phyloP scores from a whole-genome alignment of 2,888 invertebrate genomes.

The Himalopsyche kuldschensis region DNA sequence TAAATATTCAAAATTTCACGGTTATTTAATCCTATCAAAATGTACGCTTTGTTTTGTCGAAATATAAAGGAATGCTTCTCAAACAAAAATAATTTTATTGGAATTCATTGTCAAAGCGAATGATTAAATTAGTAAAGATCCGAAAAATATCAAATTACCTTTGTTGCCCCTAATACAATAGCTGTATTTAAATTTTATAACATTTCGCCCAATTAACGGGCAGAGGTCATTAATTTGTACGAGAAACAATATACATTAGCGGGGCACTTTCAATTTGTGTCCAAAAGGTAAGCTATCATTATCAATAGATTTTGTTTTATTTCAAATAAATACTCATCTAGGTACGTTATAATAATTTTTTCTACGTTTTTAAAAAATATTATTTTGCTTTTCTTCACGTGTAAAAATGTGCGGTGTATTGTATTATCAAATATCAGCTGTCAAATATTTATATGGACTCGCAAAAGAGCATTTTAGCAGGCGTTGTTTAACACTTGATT shows the following conservation, averaged over 20 bases:
- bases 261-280: not conserved
- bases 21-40: not conserved
- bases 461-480: too few relatives aligned
- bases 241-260: not conserved
- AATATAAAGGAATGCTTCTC: not conserved
- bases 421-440: too few relatives aligned
- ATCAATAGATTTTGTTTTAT: not conserved
- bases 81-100: not conserved
- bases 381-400: too few relatives aligned
- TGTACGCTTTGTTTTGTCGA: not conserved
- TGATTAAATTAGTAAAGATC: not conserved
- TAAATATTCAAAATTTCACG: not conserved
- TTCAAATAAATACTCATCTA: too few relatives aligned
- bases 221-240: not conserved
- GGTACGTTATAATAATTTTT: too few relatives aligned
- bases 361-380: too few relatives aligned
- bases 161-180: not conserved
- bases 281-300: not conserved
- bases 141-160: not conserved
- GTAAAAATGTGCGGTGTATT: too few relatives aligned
- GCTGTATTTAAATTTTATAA: not conserved
- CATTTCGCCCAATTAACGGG: not conserved
- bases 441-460: too few relatives aligned
- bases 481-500: too few relatives aligned
- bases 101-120: not conserved